Percentiles rank a stretch among this genome's conserved stretches.
phyloP scores from a whole-genome alignment of 2,113 vertebrate genomes.

The Asarcornis scutulata region DNA sequence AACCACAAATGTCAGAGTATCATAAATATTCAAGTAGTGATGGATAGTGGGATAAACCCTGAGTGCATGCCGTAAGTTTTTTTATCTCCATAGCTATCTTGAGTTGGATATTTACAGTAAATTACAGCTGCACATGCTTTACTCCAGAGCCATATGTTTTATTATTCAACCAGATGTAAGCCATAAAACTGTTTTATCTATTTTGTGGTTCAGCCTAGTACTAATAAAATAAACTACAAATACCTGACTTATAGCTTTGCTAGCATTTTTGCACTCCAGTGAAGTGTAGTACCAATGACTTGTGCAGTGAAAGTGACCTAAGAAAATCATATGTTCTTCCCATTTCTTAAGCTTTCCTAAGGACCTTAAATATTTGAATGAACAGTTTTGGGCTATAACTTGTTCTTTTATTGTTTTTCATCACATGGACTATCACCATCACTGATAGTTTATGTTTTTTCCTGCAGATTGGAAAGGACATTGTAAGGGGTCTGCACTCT shows the following conservation, averaged over 20 bases:
- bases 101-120: conserved; percentile 76
- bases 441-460: conserved; percentile 67
- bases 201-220: conserved; percentile 76
- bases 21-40: conserved; percentile 60
- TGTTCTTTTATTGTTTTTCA: conserved; percentile 70
- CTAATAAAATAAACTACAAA: conserved; percentile 84
- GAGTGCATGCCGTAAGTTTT: conserved; percentile 48
- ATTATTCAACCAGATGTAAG: conserved; percentile 81
- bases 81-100: conserved; percentile 59
- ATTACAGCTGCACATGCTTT: conserved; percentile 78
- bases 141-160: conserved; percentile 76
- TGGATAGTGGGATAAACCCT: conserved; percentile 52
- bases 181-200: conserved; percentile 84
- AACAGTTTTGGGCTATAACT: conserved; percentile 10
- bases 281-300: conserved; percentile 52
- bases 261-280: conserved; percentile 59
- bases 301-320: conserved; percentile 53
- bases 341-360: conserved; percentile 52
- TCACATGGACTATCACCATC: conserved; percentile 63
- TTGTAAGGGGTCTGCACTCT: conserved; percentile 39
- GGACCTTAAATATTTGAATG: conserved; percentile 49
- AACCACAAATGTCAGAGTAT: conserved; percentile 25
- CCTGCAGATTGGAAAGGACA: conserved; percentile 62
- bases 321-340: conserved; percentile 62
- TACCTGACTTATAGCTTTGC: conserved; percentile 72